Base-by-base conservation (phyloP, 2,113 vertebrate species). In the Rallus limicola region DNA sequence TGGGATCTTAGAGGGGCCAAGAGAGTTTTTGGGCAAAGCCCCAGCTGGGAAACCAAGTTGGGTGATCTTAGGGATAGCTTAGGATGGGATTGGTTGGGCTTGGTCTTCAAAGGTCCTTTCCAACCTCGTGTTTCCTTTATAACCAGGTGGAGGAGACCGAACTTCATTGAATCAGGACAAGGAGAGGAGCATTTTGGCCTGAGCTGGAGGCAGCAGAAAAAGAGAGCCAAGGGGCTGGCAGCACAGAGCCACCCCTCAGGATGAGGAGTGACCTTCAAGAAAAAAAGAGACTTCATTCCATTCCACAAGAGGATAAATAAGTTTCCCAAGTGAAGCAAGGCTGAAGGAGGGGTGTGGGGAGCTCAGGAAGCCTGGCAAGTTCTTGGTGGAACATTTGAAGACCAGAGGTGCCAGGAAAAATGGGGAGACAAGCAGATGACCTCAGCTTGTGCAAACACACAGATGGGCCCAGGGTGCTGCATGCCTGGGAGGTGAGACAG, bases 271-370 rank as follows among this genome's bases (percentile, higher is more conserved):
- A 40, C n/a, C 59, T 40, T 40, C 67, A 34, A 16, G 6, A 34
- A 71, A 59, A 34, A 71, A 59, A 42, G 26, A 50, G 33, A 5
- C 4, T 16, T 60, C 50, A 5, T 15, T 1, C 2, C 2, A 1
- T 23, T 34, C 91, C 86, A 26, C 29, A 50, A 56, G 28, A 1
- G 0, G 55, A 23, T 60, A 53, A 76, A 20, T 33, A 36, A 60
- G 60, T 26, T 26, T 82, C 82, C 53, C 38, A 6, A 10, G 64
- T 9, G 64, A 59, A 82, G 38, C 52, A n/a, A 86, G n/a, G 23
- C 8, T 42, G 16, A 71, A 67, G 9, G 20, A 13, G 23, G 4
- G 9, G 10, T 5, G 10, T 6, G 7, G 3, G 7, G 11, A 2
- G 20, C 25, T 64, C 44, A 65, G 44, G 76, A 65, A 59, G 4